Evolutionary conservation across 1,140 invertebrate species (phyloP), one percentile per base, ranked within the genome.

Genomic region (Neocloeon triangulifer): DNA sequence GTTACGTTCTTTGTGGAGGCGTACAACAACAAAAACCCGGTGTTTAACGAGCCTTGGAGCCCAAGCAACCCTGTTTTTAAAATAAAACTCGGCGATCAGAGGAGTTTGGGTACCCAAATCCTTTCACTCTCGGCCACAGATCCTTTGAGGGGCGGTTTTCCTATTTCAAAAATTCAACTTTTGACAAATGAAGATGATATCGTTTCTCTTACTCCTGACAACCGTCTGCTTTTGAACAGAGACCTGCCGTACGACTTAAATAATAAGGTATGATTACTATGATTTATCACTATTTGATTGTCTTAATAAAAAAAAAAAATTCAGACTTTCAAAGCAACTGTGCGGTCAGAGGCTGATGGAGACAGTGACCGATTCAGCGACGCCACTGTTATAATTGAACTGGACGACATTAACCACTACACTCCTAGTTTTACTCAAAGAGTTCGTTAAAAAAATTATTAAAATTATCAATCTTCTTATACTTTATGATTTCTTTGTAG

Each of bases 341-440:
- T n/a, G n/a, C n/a, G n/a, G n/a, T n/a, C n/a, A n/a, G 76, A 76
- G 2, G 59, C 67, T 3, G 66, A 66, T 19, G 67, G 64, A 30
- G 73, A 76, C 44, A 65, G 65, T 2, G 63, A 67, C 30, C 58
- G 67, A 20, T 61, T 56, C 3, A 57, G 57, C 34, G 62, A 64
- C 36, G 70, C 75, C 0, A 72, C 66, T 36, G 59, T 81, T 3
- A 61, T 68, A 5, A 61, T 81, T 9, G 62, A 69, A 35, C 58
- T 77, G 18, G 51, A 64, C 37, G 80, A 84, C 45, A 60, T 75
- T 0, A 85, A 84, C 43, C 78, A 85, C 43, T 80, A 85, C 45
- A 61, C 62, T 40, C 79, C 80, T 1, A 52, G 59, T 27, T 84
- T 84, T 46, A 60, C 62, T 30, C 62, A 71, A 40, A 58, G 56